Base-by-base conservation (phyloP, 2,113 vertebrate species). In the Platysteira castanea region DNA sequence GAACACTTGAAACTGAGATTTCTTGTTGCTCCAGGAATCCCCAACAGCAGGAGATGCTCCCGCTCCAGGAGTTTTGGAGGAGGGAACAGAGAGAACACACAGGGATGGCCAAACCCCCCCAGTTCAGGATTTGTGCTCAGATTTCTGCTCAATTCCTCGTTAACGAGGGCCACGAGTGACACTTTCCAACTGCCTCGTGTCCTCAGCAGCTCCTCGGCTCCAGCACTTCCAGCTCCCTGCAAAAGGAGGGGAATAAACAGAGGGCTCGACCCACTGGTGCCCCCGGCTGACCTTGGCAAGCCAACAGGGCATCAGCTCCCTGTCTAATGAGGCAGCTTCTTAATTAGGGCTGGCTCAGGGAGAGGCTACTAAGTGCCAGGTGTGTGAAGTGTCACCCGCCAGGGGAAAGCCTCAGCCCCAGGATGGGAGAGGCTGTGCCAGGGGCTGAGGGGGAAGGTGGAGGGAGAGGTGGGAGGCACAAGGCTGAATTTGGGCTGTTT, bases 51-150 rank as follows among this genome's bases (percentile, higher is more conserved):
- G 37, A 69, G 59, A 42, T 11, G 5, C 5, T 65, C 53, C 47
- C 10, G 8, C 19, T 39, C 14, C 31, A 8, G 21, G 41, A 31
- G 10, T 31, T 50, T 24, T 31, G 35, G 41, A 87, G 60, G 27
- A 70, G 15, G 18, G 7, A 30, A 31, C n/a, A 9, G 31, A 77
- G 37, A 16, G 22, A 59, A 16, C 19, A 3, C 18, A 7, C 0
- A 26, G 47, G 27, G 42, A 47, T 7, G 50, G 26, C 18, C 18
- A 77, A 64, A 56, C 11, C 39, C 61, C 10, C 46, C 39, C 6
- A 39, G 26, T 5, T n/a, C 22, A 35, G n/a, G 8, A 14, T 0
- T 1, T 19, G n/a, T 3, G 0, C 37, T 50, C 73, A 23, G 39
- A 19, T 33, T 76, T 41, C 84, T 71, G n/a, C 74, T 52, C 65